Base-by-base conservation (phyloP, 2,113 vertebrate species). In the Aplodontia rufa region DNA sequence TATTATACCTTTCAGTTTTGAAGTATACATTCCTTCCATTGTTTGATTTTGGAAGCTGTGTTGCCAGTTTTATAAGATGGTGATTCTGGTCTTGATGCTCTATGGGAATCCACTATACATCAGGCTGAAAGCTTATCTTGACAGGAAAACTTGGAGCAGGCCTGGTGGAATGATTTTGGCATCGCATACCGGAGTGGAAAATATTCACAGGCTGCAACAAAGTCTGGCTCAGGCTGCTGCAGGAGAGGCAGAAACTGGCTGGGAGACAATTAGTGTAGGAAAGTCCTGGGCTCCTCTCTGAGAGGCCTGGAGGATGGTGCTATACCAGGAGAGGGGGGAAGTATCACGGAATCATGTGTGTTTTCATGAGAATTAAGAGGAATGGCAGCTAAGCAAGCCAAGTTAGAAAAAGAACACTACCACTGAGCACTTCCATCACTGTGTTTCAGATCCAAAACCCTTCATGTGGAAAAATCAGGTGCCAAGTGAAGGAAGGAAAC, bases 131-230 rank as follows among this genome's bases (percentile, higher is more conserved):
- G 90, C 45, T 0, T 88, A 94, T 98, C 98, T 98, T 97, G 97
- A 98, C 96, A 98, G 98, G 97, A 97, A 95, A 98, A 97, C 94
- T 97, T 96, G 95, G 86, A 98, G 97, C 91, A 40, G 97, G 90
- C 78, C 92, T 86, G 35, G 93, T 97, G 97, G 98, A 98, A 97
- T 94, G 98, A 97, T 96, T 93, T 98, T 98, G 98, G 98, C 98
- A 98, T 22, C 0, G 22, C n/a, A 35, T 84, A 22, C 79, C 92
- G 97, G 96, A 98, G 96, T 96, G 97, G 98, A 97, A 98, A 98
- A 97, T 96, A 98, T 97, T 98, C 97, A 95, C 97, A 98, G 97
- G 87, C 97, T 98, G 97, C 71, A 96, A 90, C 97, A 96, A 97
- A 98, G 96, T 93, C 98, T 98, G 98, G 97, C 98, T 98, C 94